These are phyloP conservation scores for Muntiacus muntjak DNA, from an alignment of 2,113 vertebrate species.

Conservation along the genomic window DNA sequence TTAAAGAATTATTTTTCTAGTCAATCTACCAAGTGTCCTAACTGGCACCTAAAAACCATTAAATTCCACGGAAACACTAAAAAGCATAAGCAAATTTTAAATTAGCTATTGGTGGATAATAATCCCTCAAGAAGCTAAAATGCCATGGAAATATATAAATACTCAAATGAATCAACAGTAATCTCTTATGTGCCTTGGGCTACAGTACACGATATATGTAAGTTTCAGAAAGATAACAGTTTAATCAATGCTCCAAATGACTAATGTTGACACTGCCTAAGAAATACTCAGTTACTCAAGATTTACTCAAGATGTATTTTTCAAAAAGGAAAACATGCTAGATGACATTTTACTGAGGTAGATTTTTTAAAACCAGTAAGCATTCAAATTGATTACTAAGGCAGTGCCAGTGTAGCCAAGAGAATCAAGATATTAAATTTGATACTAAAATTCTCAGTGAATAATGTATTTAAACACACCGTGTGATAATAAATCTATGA, in stretches of 20 bases:
- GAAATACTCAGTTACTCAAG: conserved; percentile 27
- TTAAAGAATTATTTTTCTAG: conserved; percentile 58
- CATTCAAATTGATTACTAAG: background rate
- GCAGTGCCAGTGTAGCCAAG: background rate
- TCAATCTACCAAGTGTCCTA: conserved; percentile 45
- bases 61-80: conserved; percentile 22
- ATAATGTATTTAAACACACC: conserved; percentile 5
- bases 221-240: background rate
- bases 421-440: background rate
- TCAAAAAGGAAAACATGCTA: conserved; percentile 17
- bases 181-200: background rate
- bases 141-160: background rate
- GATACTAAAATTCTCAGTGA: background rate
- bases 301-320: conserved; percentile 2
- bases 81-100: conserved; percentile 44
- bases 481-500: background rate
- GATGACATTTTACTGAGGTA: background rate
- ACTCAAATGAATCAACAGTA: background rate
- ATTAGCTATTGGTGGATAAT: background rate
- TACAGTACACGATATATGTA: background rate
- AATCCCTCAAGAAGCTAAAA: conserved; percentile 32
- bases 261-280: background rate
- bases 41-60: background rate
- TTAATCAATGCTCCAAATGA: background rate
- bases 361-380: background rate